Evolutionary conservation across 2,797 vertebrate genomes (phyloP), one percentile per base, ranked within the genome.

Genomic region (Crocidura indochinensis): DNA sequence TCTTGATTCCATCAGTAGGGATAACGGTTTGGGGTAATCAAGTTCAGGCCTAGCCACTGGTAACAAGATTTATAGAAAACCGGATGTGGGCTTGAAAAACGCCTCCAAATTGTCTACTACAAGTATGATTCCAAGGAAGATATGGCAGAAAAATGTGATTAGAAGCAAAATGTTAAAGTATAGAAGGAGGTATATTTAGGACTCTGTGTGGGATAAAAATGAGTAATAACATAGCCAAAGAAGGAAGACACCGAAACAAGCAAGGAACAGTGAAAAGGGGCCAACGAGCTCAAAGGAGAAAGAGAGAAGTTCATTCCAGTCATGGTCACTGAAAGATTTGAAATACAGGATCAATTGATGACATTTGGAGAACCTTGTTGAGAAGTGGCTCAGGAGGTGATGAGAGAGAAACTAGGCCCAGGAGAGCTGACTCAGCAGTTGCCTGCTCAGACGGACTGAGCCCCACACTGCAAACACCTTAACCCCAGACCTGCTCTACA

Each of bases 131-230:
- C 51, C 60, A 62, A 1, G 19, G 31, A 62, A 74, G 60, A 73
- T 62, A 89, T 80, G 84, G 14, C 27, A 82, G 67, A 47, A 79
- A 56, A 51, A 29, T 82, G 31, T 19, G 44, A 87, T 44, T 68
- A 12, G 68, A 87, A 88, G 88, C 67, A 89, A 89, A 87, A 87
- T 87, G 62, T 56, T 62, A 9, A 67, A 49, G 46, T 78, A 73
- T 69, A 69, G 90, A 68, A 24, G 51, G 77, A 67, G 4, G 77
- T 88, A 84, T 88, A 90, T 80, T 93, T 80, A 88, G 88, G 56
- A 80, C 44, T n/a, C 8, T 15, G 10, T 91, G 49, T 82, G 56
- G 69, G 78, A 76, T 76, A 79, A 75, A 92, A 72, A 65, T 60
- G 62, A 69, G 5, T 65, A 84, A 83, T 60, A 87, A 17, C 12